Evolutionary conservation across 2,113 vertebrate genomes (phyloP), one percentile per base, ranked within the genome.

Genomic region (Podarcis cretensis): DNA sequence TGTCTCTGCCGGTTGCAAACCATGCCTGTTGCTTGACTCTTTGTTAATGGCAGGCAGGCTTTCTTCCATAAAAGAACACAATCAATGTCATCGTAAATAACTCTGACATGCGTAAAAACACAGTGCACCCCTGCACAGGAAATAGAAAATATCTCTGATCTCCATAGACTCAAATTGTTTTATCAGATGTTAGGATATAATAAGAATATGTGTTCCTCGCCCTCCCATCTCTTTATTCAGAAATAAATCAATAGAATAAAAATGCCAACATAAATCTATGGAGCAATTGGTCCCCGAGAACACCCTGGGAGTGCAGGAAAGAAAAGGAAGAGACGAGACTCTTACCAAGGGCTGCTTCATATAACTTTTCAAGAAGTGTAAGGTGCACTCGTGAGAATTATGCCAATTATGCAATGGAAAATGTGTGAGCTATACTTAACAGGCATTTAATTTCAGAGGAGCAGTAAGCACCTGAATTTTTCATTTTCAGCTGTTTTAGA

Each of bases 221-320:
- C 6, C 20, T 25, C 40, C 48, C 32, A 54, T 57, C 78, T 77
- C 69, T 12, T 69, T 77, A 43, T 78, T 83, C 35, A 59, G 73
- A 78, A 87, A 65, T 73, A 73, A 90, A 87, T 73, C 89, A 71
- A 83, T n/a, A 66, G 37, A 73, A 87, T 87, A 65, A 87, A 90
- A 87, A 87, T 16, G 32, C 13, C 66, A 87, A 35, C 21, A 48
- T 37, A 83, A 78, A 87, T 87, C 27, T 35, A 57, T 3, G 65
- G 21, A 81, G 88, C 2, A 81, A 27, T 54, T 57, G 35, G 65
- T 79, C 78, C 35, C 81, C 23, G 43, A 63, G 66, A 35, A 76
- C 74, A 86, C 65, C 71, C 18, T 57, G 84, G 59, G 30, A 66
- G 18, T n/a, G 23, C 69, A 27, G 6, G 48, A 13, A 66, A 83